Evolutionary conservation across 1,140 invertebrate species (phyloP), one percentile per base, ranked within the genome.

Genomic region (Habropoda laboriosa): DNA sequence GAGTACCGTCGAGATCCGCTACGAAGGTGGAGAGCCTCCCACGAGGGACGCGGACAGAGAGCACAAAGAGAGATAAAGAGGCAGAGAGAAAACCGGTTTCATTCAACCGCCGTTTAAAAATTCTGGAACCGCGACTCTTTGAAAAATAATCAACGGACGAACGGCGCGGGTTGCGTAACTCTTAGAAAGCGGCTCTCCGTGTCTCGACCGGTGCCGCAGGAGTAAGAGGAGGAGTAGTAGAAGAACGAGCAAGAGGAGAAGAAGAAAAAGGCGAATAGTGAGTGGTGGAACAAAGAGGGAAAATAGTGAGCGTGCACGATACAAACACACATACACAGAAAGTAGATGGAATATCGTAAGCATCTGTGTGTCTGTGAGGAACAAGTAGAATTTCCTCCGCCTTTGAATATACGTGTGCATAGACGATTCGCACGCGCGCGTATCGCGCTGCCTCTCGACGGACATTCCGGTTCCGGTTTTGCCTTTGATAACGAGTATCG

Each of bases 81-180:
- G 32, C 53, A 27, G 60, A 49, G 42, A 64, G 68, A 73, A n/a
- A 90, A 91, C 90, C 89, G 88, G 90, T 91, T 91, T 91, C 90
- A 90, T 91, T 91, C 82, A 91, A 88, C 85, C 82, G 81, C 81
- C 87, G 85, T 89, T 90, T 83, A 89, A 89, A 89, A 91, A 90
- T 89, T 89, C 86, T 80, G 81, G 70, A 86, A 88, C 80, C 88
- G 80, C 82, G 78, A 82, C 83, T 86, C 76, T 88, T 87, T 86
- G 87, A 90, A 90, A 90, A 91, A 91, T 91, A 90, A 91, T 91
- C 87, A 90, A 89, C 90, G 87, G 74, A 89, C 84, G 86, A 85
- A 68, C 85, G 74, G 53, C 66, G 73, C 76, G 72, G 64, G 72
- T 90, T 90, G 88, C 89, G 89, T 90, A 90, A 91, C 87, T 87